Percentiles rank a stretch among this genome's conserved stretches.
phyloP scores from a whole-genome alignment of 2,113 vertebrate genomes.

The Anseranas semipalmata region DNA sequence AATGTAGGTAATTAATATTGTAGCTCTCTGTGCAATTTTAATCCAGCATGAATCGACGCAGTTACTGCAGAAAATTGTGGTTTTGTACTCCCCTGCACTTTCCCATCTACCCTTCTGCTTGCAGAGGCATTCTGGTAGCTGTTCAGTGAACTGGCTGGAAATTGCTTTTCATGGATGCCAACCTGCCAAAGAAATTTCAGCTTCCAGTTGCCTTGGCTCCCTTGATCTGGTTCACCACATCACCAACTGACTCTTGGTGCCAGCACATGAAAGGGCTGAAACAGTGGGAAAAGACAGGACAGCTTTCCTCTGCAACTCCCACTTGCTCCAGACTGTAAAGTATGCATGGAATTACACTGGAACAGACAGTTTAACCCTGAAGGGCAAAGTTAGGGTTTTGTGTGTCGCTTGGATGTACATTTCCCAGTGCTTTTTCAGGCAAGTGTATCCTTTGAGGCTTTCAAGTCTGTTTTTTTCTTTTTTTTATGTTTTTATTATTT shows the following conservation, averaged over 20 bases:
- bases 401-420: not conserved
- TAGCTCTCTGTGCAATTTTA: not conserved
- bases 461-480: no score
- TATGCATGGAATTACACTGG: not conserved
- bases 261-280: not conserved
- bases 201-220: not conserved
- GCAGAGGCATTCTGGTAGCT: not conserved
- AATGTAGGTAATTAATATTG: not conserved
- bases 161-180: not conserved
- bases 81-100: not conserved
- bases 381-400: not conserved
- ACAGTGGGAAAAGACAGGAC: not conserved
- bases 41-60: not conserved
- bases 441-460: not conserved
- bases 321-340: not conserved
- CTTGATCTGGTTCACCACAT: fast-evolving
- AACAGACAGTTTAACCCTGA: not conserved
- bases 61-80: not conserved
- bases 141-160: not conserved
- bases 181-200: not conserved
- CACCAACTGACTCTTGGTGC: not conserved
- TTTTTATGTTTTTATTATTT: not conserved
- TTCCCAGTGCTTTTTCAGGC: not conserved
- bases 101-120: not conserved
- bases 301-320: not conserved